These are phyloP conservation scores for Acanthoscelides obtectus DNA, from an alignment of 2,888 invertebrate genomes.

Conservation along the genomic window DNA sequence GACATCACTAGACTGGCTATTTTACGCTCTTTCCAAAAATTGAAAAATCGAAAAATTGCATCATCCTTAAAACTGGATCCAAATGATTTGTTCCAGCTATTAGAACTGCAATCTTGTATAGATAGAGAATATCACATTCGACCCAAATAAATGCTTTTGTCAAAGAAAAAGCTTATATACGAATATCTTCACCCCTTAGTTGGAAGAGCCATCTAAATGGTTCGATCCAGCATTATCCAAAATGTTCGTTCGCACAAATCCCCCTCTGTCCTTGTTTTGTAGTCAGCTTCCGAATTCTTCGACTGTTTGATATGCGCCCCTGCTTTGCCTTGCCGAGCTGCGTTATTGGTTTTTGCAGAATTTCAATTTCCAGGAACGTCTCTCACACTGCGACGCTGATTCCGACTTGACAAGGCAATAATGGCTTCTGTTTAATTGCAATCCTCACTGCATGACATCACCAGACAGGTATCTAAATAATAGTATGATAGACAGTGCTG, in stretches of 20 bases:
- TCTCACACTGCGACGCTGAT: neutral
- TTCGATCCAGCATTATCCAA: too few relatives aligned
- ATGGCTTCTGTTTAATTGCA: neutral
- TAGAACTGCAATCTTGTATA: too few relatives aligned
- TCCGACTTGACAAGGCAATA: neutral
- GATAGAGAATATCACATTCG: too few relatives aligned
- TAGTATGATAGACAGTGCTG: neutral
- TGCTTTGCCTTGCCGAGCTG: neutral
- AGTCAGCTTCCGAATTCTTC: neutral
- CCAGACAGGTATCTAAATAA: neutral
- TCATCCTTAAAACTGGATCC: too few relatives aligned
- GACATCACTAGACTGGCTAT: too few relatives aligned
- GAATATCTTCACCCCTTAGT: too few relatives aligned
- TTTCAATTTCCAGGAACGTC: neutral
- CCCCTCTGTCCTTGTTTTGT: neutral
- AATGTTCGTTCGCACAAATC: neutral
- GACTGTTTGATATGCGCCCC: neutral
- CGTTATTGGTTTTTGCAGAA: neutral
- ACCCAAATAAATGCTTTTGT: too few relatives aligned
- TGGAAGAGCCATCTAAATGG: too few relatives aligned
- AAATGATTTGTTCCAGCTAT: too few relatives aligned
- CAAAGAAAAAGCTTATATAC: too few relatives aligned
- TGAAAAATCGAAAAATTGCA: too few relatives aligned
- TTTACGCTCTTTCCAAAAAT: too few relatives aligned
- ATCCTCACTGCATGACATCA: neutral